These are phyloP conservation scores for Diacarnus erythraeanus DNA, from an alignment of 37 sponge, comb jelly and placozoan species.

Conservation along the genomic window DNA sequence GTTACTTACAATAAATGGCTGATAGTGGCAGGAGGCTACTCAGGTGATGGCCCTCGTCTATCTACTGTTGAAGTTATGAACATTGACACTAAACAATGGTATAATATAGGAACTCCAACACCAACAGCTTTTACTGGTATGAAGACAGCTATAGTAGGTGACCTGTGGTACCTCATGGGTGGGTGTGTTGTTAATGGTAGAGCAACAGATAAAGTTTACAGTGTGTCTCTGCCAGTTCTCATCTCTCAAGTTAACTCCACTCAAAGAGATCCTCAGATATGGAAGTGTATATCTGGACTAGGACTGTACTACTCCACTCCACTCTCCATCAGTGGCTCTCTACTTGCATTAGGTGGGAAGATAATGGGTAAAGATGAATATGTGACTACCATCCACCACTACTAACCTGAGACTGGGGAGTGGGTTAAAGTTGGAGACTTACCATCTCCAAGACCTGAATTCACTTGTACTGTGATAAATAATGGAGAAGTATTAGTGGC, in stretches of 20 bases:
- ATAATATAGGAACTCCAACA: not conserved
- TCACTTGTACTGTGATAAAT: not conserved
- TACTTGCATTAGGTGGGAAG: slow-evolving; percentile 6
- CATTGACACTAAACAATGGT: not conserved
- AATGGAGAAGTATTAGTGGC: not conserved
- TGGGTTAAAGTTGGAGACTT: slow-evolving; percentile 12
- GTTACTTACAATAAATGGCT: slow-evolving; percentile 6
- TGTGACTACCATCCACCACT: slow-evolving; percentile 4
- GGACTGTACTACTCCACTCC: slow-evolving; percentile 3
- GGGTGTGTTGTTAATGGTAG: not conserved
- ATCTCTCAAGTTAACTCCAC: slow-evolving; percentile 3
- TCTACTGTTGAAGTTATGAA: not conserved
- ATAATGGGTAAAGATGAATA: no score
- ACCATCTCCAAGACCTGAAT: slow-evolving; percentile 1
- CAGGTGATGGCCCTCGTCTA: not conserved
- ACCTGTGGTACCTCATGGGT: slow-evolving; percentile 7
- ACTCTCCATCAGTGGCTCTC: not conserved
- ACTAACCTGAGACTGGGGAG: slow-evolving; percentile 6
- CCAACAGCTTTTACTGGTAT: not conserved
- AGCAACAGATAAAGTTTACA: not conserved
- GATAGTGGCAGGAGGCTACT: slow-evolving; percentile 5
- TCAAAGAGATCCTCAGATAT: not conserved
- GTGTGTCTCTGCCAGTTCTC: not conserved
- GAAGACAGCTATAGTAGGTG: not conserved
- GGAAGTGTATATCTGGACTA: slow-evolving; percentile 1